A percentile compares a stretch with the other conserved stretches of the same genome.
Conservation (phyloP, 1,140 invertebrate species). For the Procambarus virginalis region DNA sequence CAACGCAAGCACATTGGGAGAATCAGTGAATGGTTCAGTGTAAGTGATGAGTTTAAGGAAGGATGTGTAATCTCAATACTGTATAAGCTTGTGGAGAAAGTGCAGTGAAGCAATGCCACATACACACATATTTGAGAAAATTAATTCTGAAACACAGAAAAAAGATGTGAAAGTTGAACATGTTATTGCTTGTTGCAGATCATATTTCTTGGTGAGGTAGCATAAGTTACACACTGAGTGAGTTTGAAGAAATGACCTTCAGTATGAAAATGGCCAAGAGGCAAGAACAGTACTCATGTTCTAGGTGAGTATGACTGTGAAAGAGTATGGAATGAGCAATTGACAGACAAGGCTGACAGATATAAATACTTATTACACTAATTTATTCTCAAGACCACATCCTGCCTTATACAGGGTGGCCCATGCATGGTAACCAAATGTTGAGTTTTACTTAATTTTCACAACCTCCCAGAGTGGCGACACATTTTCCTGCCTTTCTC, state of each 20-base stretch:
- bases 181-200: background rate
- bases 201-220: background rate
- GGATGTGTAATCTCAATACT: background rate
- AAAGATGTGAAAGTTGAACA: background rate
- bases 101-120: constrained; percentile 14
- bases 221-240: background rate
- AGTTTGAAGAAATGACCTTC: background rate
- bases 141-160: background rate
- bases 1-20: background rate
- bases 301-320: background rate
- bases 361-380: constrained; percentile 7
- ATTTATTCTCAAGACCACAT: constrained; percentile 9
- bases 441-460: background rate
- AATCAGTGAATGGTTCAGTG: constrained; percentile 9
- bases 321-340: background rate
- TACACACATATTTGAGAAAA: constrained; percentile 4
- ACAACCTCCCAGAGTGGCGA: background rate
- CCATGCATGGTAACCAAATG: constrained; percentile 11
- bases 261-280: background rate
- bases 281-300: background rate
- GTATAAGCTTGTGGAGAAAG: background rate
- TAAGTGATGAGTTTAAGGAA: background rate
- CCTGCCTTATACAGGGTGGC: constrained; percentile 30
- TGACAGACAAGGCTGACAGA: background rate
- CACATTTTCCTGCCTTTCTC: background rate